Percentiles rank a stretch among this genome's conserved stretches.
These are phyloP conservation scores for Pseudococcus longispinus DNA, from an alignment of 2,888 invertebrate genomes.

Conservation along the genomic window DNA sequence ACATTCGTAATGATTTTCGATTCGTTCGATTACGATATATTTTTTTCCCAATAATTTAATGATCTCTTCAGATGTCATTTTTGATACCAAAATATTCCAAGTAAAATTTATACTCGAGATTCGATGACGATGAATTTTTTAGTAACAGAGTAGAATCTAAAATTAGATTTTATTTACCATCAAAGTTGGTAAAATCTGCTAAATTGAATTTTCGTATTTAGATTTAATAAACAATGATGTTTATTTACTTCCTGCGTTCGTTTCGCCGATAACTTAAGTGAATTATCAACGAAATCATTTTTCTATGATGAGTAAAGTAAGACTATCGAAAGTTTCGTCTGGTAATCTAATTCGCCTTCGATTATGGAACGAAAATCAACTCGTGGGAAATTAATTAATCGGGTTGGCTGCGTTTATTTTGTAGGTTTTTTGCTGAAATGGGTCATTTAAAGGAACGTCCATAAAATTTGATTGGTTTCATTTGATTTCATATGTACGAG, in stretches of 20 bases:
- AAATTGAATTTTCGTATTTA: not conserved
- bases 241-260: not conserved
- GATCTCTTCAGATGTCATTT: not conserved
- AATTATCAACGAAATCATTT: not conserved
- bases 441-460: not conserved
- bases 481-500: not conserved
- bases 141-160: not conserved
- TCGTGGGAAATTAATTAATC: constrained; percentile 3
- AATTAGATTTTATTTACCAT: not conserved
- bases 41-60: not conserved
- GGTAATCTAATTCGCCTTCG: not conserved
- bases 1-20: constrained; percentile 8
- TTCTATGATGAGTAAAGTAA: not conserved
- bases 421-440: not conserved
- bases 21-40: not conserved
- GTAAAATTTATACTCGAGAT: not conserved
- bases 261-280: not conserved
- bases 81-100: not conserved
- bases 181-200: not conserved
- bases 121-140: not conserved
- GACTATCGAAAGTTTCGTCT: not conserved
- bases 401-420: not conserved
- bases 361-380: not conserved
- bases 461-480: not conserved
- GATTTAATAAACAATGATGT: not conserved